phyloP scores from a whole-genome alignment of 2,888 invertebrate species.

The Synanthedon vespiformis region DNA sequence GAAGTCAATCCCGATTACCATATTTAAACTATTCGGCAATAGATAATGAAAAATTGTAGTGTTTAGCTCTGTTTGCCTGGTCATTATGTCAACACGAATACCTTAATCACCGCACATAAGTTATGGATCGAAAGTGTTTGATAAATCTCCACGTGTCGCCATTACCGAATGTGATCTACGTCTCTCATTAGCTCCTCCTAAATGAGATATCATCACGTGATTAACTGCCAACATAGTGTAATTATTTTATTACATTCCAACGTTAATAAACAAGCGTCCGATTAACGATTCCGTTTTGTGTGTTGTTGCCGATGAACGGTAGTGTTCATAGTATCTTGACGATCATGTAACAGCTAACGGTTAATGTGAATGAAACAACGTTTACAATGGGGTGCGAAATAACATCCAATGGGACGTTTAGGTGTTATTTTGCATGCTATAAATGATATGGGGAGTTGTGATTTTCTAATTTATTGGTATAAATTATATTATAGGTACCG shows the following conservation, averaged over 20 bases:
- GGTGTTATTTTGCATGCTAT: constrained; percentile 12
- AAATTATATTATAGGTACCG: too few relatives aligned
- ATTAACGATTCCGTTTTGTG: constrained; percentile 38
- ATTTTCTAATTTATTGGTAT: too few relatives aligned
- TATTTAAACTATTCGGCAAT: constrained; percentile 6
- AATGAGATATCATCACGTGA: constrained; percentile 62
- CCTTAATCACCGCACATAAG: constrained; percentile 55
- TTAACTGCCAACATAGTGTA: constrained; percentile 44
- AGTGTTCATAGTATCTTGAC: constrained; percentile 18
- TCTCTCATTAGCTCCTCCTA: constrained; percentile 59
- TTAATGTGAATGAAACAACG: constrained; percentile 15
- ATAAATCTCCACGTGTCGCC: constrained; percentile 57
- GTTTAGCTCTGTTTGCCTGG: constrained; percentile 50
- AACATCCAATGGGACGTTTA: constrained; percentile 6
- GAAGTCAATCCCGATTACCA: not conserved
- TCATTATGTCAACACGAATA: constrained; percentile 64
- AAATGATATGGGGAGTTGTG: constrained; percentile 5
- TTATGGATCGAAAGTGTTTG: constrained; percentile 63
- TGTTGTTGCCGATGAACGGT: constrained; percentile 27
- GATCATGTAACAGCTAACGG: constrained; percentile 20
- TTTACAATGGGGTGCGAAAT: constrained; percentile 31
- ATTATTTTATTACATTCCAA: constrained; percentile 64
- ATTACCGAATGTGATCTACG: constrained; percentile 65
- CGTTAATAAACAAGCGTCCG: constrained; percentile 43
- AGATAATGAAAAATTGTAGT: constrained; percentile 35